Base-by-base conservation (phyloP, 2,797 vertebrate genomes). In the Australoheros facetus region DNA sequence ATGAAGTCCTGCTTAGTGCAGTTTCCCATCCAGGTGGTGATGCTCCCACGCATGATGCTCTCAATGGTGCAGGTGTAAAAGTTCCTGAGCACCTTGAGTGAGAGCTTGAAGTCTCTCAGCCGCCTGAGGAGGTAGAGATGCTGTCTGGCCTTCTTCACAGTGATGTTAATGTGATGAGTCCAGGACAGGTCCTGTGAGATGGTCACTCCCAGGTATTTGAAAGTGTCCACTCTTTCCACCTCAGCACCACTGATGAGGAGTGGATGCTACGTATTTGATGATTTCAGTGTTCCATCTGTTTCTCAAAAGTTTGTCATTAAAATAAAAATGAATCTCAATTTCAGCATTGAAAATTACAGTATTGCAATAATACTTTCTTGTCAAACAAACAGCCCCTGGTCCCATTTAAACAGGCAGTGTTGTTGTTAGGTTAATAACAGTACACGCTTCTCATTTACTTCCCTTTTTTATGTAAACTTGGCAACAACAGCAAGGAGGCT, bases 381-480 rank as follows among this genome's bases (percentile, higher is more conserved):
- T 48, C 64, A 81, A 87, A 79, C 75, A 81, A 88, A 82, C 37
- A 37, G n/a, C 66, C 48, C 37, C 48, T 26, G 23, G 60, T 58
- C 42, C 62, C 19, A 28, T 76, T 87, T 21, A 88, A 77, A 77
- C 62, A 76, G 37, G 1, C 79, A 58, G 58, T 54, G 30, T 69
- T 80, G 75, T 83, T 89, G 85, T 85, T 82, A 71, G 56, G 59
- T 83, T 83, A 91, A 90, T 87, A 82, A 73, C 71, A 80, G 74
- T 53, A 64, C 10, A 4, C n/a, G 66, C 69, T 84, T 80, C 78
- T 85, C 80, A 79, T 79, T 89, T 79, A 78, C 81, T 79, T 77
- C 78, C 79, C 48, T 74, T 84, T 85, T 83, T 86, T 82, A 89
- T 88, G 81, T 79, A 84, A 87, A 90, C 82, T 42, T 55, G 23